Conservation (phyloP, 2,797 vertebrate genomes). For the Ptychobarbus kaznakovi region DNA sequence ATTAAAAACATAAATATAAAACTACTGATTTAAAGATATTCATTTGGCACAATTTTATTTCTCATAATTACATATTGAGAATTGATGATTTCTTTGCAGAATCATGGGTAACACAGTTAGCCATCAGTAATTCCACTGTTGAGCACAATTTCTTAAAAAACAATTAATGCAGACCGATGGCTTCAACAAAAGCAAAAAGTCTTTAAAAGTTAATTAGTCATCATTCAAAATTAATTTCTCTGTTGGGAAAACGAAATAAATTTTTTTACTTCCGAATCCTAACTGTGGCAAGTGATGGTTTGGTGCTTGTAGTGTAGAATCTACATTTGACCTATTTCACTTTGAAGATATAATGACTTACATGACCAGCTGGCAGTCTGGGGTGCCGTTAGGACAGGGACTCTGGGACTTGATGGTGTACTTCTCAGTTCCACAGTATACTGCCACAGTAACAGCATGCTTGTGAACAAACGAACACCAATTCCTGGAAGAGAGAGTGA, state of each 20-base stretch:
- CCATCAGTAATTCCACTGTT: background rate
- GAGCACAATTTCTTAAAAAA: background rate
- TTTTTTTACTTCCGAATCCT: background rate
- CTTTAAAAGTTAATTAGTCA: no score
- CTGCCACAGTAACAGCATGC: conserved; percentile 72
- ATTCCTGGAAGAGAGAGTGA: conserved; percentile 77
- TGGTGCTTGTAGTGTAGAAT: background rate
- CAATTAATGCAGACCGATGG: background rate
- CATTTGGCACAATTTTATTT: no score
- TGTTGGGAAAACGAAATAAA: background rate
- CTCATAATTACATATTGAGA: no score
- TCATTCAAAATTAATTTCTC: no score
- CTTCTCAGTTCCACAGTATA: conserved; percentile 82
- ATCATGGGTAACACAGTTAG: no score
- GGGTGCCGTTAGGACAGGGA: conserved; percentile 78
- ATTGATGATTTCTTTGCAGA: no score
- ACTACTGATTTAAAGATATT: no score
- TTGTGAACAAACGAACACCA: conserved; percentile 84
- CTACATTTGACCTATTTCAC: background rate
- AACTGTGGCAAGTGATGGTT: no score
- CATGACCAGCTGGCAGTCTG: conserved; percentile 79
- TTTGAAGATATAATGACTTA: conserved; percentile 63
- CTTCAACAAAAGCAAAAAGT: no score
- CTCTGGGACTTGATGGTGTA: conserved; percentile 84
- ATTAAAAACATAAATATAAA: no score